A percentile compares a stretch with the other conserved stretches of the same genome.
phyloP scores from a whole-genome alignment of 2,797 vertebrate species.

The Sebastes vulpes region DNA sequence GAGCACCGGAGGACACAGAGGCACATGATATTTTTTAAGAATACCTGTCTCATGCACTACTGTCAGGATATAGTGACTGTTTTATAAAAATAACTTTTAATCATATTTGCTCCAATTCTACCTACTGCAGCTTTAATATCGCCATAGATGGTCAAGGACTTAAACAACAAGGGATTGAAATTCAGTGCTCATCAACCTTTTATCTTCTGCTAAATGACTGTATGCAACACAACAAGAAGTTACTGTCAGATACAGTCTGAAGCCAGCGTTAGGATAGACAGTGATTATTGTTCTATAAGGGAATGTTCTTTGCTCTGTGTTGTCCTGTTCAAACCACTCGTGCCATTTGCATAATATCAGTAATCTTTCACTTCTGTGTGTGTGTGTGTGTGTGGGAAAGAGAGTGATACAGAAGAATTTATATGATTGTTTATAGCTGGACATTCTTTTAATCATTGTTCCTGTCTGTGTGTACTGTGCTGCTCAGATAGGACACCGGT shows the following conservation, averaged over 20 bases:
- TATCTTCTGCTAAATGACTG: neutral
- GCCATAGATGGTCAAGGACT: neutral
- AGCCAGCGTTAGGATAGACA: neutral
- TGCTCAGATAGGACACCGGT: constrained; percentile 5
- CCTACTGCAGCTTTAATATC: neutral
- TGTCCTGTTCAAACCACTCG: constrained; percentile 32
- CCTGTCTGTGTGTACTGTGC: neutral
- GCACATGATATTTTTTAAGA: no score
- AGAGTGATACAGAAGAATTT: neutral
- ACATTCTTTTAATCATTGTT: constrained; percentile 26
- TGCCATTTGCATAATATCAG: constrained; percentile 47
- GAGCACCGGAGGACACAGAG: no score
- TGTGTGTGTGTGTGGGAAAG: neutral
- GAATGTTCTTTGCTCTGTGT: constrained; percentile 14
- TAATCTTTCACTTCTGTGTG: constrained; percentile 13
- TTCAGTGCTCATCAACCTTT: neutral
- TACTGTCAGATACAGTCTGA: neutral
- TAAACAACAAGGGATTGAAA: neutral
- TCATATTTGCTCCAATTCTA: no score
- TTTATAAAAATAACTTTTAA: no score
- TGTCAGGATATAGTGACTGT: no score
- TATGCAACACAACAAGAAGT: neutral
- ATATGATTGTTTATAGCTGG: neutral
- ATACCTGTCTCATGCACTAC: no score
- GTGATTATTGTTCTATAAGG: neutral